Evolutionary conservation across 2,888 invertebrate species (phyloP).

Genomic region (Agrochola lychnidis): DNA sequence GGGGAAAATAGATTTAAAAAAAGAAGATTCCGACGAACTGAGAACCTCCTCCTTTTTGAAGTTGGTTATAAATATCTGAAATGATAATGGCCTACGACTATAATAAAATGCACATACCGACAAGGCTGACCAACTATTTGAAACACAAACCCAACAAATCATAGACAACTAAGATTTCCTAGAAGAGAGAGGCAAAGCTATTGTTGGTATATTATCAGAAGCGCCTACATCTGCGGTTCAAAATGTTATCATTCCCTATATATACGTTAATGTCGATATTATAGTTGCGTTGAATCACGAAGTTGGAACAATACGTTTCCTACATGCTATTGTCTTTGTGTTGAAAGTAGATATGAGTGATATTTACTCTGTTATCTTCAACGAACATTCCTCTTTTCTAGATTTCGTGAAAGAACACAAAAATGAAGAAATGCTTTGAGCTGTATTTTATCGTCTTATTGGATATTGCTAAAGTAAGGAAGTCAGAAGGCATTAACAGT

Average conservation of each 20-base stretch:
- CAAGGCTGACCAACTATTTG: conserved; percentile 18
- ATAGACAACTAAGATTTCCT: conserved; percentile 39
- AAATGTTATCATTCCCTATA: conserved; percentile 63
- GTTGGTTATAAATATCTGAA: neutral
- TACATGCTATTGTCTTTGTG: conserved; percentile 60
- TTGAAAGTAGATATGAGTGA: conserved; percentile 47
- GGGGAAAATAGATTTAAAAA: too few species aligned
- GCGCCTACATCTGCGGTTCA: conserved; percentile 63
- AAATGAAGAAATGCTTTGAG: conserved; percentile 1
- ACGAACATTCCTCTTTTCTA: neutral
- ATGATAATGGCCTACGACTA: neutral
- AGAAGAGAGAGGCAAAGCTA: conserved; percentile 51
- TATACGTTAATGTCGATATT: conserved; percentile 56
- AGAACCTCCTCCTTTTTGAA: too few species aligned
- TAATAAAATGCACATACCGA: neutral
- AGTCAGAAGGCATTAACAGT: neutral
- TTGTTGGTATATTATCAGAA: conserved; percentile 58
- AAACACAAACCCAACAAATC: conserved; percentile 46
- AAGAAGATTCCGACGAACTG: too few species aligned
- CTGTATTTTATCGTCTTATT: neutral
- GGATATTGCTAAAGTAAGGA: neutral
- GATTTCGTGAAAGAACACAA: conserved; percentile 5
- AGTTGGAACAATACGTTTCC: conserved; percentile 69
- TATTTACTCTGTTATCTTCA: conserved; percentile 24
- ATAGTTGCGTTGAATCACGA: conserved; percentile 69